Base-by-base conservation (phyloP, 2,888 invertebrate species). In the Fragum fragum region DNA sequence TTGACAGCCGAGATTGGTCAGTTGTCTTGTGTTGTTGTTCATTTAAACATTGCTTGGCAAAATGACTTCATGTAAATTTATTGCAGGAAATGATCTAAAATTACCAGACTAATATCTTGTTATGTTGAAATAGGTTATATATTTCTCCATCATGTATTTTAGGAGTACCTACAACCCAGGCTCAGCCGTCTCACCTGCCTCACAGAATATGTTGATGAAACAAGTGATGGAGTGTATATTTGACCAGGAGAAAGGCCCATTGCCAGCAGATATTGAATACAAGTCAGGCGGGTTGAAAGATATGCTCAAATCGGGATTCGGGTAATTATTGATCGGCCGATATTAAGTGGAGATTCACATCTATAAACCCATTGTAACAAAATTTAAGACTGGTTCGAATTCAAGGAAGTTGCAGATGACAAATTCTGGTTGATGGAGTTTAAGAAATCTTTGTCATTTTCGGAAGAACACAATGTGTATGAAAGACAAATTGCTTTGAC, bases 261-360 rank as follows among this genome's bases (percentile, higher is more conserved):
- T 96, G 53, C 47, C 47, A 9, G 90, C 94, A 0, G 97, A 97
- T 91, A 92, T 97, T 63, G 95, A 95, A 61, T 95, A 95, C 83
- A 95, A 95, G 90, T 95, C 95, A 52, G 95, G 96, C 47, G 96
- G 96, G 1, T 87, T 95, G 26, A 95, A 93, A 80, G 94, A 95
- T 79, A 89, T 95, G 42, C 89, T 96, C 53, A 96, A 96, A 88
- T 96, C 96, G 63, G 96, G 96, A 5, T 95, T 97, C 73, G 96
- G 96, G 97, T 96, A 94, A 95, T 95, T 14, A 36, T n/a, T n/a
- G n/a, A n/a, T n/a, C n/a, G n/a, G n/a, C n/a, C n/a, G n/a, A n/a
- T n/a, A n/a, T n/a, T n/a, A n/a, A n/a, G n/a, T n/a, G n/a, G n/a
- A 21, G 21, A 55, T 55, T 23, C n/a, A 53, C 16, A 47, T 47